A percentile compares a stretch with the other conserved stretches of the same genome.
Conservation (phyloP, 2,888 invertebrate genomes). For the Zhuqinia jingwanae region DNA sequence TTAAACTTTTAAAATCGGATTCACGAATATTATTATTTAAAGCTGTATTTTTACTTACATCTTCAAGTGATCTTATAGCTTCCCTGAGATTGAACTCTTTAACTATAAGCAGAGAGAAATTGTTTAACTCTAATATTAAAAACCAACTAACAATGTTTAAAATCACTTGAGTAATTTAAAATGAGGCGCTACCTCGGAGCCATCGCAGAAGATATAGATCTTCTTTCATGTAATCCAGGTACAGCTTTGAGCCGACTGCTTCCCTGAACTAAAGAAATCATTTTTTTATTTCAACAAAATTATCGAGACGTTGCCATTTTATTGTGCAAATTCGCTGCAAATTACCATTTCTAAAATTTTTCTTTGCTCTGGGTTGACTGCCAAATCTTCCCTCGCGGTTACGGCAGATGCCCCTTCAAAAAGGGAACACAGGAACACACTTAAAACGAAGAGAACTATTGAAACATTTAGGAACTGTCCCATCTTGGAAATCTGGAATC, state of each 20-base stretch:
- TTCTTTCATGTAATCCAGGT: slow-evolving; percentile 55
- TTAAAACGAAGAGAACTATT: not conserved
- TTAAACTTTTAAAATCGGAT: too few species aligned
- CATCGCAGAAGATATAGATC: slow-evolving; percentile 52
- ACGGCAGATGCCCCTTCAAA: slow-evolving; percentile 22
- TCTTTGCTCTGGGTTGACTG: slow-evolving; percentile 38
- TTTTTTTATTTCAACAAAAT: not conserved
- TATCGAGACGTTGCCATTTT: too few species aligned
- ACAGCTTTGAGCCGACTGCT: slow-evolving; percentile 3
- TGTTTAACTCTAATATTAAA: too few species aligned
- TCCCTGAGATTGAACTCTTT: slow-evolving; percentile 46
- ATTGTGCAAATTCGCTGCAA: too few species aligned
- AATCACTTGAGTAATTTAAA: too few species aligned
- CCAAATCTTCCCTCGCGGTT: slow-evolving; percentile 35
- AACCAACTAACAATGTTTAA: not conserved
- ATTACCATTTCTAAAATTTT: slow-evolving; percentile 53
- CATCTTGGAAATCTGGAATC: slow-evolving; percentile 14
- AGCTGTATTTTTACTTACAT: slow-evolving; percentile 45
- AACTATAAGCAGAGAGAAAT: slow-evolving; percentile 11
- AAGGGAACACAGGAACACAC: not conserved
- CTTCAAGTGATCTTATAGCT: slow-evolving; percentile 27
- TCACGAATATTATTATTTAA: too few species aligned
- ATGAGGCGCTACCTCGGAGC: slow-evolving; percentile 40
- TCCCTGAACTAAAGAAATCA: slow-evolving; percentile 44
- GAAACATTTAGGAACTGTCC: not conserved